Base-by-base conservation (phyloP, 1,140 invertebrate genomes). In the Yoshiicerus persimilis region DNA sequence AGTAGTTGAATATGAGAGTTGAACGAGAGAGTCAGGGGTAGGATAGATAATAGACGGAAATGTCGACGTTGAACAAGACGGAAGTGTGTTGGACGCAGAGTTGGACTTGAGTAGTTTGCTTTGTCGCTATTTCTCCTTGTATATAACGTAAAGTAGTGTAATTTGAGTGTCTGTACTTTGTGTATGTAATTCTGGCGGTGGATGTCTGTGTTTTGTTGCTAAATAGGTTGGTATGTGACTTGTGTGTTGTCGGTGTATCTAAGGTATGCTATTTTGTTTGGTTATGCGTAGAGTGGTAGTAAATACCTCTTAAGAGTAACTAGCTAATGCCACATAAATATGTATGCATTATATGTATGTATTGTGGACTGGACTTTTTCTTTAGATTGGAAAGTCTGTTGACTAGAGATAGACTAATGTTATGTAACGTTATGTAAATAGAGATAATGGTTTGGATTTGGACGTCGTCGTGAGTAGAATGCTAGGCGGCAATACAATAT, bases 81-180 rank as follows among this genome's bases (percentile, higher is more conserved):
- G 75, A 80, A 80, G 75, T 80, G 75, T 80, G 75, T 80, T 80
- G 75, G 75, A 80, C 75, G 75, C 75, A 80, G 75, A 36, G 75
- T 80, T 80, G 75, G 32, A 80, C 32, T 80, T 80, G 32, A 36
- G 75, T 80, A 80, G 75, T 23, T 80, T 80, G 30, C 32, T 70
- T 70, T 70, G 64, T 70, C 64, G 64, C 64, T 70, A 70, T 16
- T 27, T 70, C 8, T 41, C 16, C 16, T n/a, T 56, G 47, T 16
- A 20, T 70, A 70, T 56, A 56, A 56, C 47, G 47, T 56, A 56
- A 56, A 56, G 47, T 56, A 56, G 47, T 56, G 47, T 56, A 56
- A 56, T 56, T 56, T 56, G 47, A 56, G 47, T 56, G 47, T 56
- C 47, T 56, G 47, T n/a, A 56, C 47, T n/a, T n/a, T n/a, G n/a